Conservation (phyloP, 2,888 invertebrate genomes). For the Leptothorax acervorum region DNA sequence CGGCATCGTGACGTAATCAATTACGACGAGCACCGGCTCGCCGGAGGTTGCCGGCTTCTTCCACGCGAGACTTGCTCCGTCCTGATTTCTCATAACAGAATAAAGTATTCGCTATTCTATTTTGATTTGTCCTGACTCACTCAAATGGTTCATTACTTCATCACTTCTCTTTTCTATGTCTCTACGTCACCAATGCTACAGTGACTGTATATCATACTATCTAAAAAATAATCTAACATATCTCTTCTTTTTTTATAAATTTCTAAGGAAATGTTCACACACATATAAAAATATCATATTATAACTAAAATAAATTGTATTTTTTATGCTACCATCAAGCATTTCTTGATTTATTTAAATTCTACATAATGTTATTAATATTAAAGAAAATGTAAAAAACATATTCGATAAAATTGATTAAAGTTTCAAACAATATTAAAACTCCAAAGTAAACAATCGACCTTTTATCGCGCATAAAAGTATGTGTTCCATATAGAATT, state of each 20-base stretch:
- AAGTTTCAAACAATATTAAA: neutral
- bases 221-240: neutral
- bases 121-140: conserved; percentile 8
- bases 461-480: neutral
- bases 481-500: neutral
- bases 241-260: neutral
- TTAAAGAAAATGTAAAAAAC: neutral
- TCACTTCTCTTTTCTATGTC: neutral
- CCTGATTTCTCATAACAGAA: conserved; percentile 1
- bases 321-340: neutral
- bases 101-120: conserved; percentile 20
- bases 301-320: neutral
- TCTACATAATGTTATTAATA: neutral
- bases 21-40: conserved; percentile 50
- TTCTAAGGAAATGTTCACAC: neutral
- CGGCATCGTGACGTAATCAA: conserved; percentile 67
- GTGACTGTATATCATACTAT: neutral
- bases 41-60: conserved; percentile 25
- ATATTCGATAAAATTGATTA: neutral
- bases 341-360: neutral
- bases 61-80: conserved; percentile 23
- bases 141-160: conserved; percentile 5
- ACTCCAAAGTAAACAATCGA: neutral
- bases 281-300: neutral
- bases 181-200: no score